Evolutionary conservation across 2,888 invertebrate genomes (phyloP), one percentile per base, ranked within the genome.

Genomic region (Athripsodes cinereus): DNA sequence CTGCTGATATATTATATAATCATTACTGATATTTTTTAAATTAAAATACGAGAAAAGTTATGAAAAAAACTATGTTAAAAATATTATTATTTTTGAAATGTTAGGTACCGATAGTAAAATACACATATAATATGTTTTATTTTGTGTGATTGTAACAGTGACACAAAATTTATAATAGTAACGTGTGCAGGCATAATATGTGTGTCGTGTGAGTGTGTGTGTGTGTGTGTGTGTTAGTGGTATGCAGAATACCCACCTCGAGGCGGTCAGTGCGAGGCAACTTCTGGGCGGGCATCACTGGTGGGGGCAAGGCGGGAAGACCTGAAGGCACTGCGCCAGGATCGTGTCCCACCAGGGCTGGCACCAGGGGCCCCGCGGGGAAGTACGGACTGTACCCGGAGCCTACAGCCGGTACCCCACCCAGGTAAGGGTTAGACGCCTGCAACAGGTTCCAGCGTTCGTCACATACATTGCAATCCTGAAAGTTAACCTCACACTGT

Each of bases 241-340:
- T 13, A 44, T 44, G 44, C 2, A 26, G 22, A 13, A 22, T 69
- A 79, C 87, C 85, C 85, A 95, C 96, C 94, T 96, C 95, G 80
- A 96, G 87, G 81, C 96, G 86, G 80, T 95, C 95, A 74, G 93
- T 89, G 78, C 95, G 88, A 69, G 92, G 91, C 84, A 94, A 84
- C 82, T 96, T 95, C 82, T 94, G 94, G 80, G 93, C 78, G 88
- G 90, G 74, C 73, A 55, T 62, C 66, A 26, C 65, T 65, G 57
- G 46, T 59, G 52, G 52, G 57, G 56, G 18, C 60, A 59, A 46
- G 50, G 53, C 46, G 73, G 74, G 87, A 79, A 68, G 87, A 83
- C 70, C 56, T 65, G 83, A 84, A 65, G 81, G 83, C 65, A 86
- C 86, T 63, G 81, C 79, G 69, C 89, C 81, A 64, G 90, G 92